Evolutionary conservation across 2,113 vertebrate species (phyloP), one percentile per base, ranked within the genome.

Genomic region (Eubucco bourcierii): DNA sequence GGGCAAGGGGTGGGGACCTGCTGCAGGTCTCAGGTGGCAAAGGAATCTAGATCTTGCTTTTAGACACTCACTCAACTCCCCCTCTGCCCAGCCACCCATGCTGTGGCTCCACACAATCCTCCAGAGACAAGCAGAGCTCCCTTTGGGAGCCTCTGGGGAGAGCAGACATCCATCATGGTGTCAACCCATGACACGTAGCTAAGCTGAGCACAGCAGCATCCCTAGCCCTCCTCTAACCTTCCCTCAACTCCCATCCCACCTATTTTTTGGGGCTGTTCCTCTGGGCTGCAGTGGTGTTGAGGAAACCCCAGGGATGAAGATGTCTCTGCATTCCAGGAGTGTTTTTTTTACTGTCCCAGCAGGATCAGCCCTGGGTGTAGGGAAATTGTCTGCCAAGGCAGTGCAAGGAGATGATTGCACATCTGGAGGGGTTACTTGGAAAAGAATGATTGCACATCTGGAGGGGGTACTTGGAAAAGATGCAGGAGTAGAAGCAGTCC

Each of bases 161-260:
- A 90, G 73, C 87, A 88, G 71, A 46, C 20, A 8, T 25, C 72
- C 53, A 79, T 47, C 12, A 0, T 19, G 58, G 23, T 52, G 50
- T 52, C 50, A 52, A 23, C 50, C 50, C 21, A 23, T 24, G 50
- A 24, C 50, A 52, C 3, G 23, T 52, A 52, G 73, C 67, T 64
- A 23, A 41, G 68, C 79, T 56, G 86, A 93, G 93, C 94, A 58
- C 92, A 92, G 92, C 94, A 88, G 88, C 7, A 4, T 23, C 79
- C 80, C 67, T 74, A 16, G 63, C 56, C 10, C 1, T 55, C 60
- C 31, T 56, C 47, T 29, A 3, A 72, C 76, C 87, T 94, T 39
- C 68, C 72, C 86, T 91, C 81, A 41, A 12, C 79, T 85, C 72
- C 47, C 72, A 50, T 61, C 87, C 58, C 4, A 3, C 72, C 72